Conservation (phyloP, 2,113 vertebrate genomes). For the Brachypteracias leptosomus region DNA sequence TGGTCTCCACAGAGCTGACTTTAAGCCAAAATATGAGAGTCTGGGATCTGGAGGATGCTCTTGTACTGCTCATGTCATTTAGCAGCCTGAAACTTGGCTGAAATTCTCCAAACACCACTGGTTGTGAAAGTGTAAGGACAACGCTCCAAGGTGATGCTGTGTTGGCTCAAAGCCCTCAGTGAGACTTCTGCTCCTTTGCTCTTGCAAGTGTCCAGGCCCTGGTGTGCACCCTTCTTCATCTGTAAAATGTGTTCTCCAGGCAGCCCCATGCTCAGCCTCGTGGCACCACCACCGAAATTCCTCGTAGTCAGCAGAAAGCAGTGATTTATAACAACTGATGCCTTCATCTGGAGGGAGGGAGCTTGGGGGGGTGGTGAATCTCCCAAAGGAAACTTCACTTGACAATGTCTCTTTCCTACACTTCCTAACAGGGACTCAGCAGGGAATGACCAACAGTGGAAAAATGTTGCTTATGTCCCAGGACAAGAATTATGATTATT, state of each 20-base stretch:
- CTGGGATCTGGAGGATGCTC: neutral
- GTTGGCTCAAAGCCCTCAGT: neutral
- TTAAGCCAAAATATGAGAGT: neutral
- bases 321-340: slow-evolving; percentile 4
- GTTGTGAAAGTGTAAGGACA: neutral
- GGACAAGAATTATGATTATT: neutral
- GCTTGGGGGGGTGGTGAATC: neutral
- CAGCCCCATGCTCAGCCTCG: neutral
- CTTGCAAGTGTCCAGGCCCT: neutral
- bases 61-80: neutral
- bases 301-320: neutral
- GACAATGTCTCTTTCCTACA: slow-evolving; percentile 31
- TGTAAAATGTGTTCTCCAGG: neutral
- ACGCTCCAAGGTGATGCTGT: fast-evolving
- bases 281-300: neutral
- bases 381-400: slow-evolving; percentile 44
- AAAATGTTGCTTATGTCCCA: slow-evolving; percentile 19
- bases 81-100: neutral
- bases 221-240: neutral
- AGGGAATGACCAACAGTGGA: slow-evolving; percentile 10
- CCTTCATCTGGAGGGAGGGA: neutral
- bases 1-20: neutral
- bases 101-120: neutral
- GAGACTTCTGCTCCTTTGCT: neutral
- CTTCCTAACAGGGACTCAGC: neutral